phyloP scores from a whole-genome alignment of 2,888 invertebrate genomes.

The Macaria notata region DNA sequence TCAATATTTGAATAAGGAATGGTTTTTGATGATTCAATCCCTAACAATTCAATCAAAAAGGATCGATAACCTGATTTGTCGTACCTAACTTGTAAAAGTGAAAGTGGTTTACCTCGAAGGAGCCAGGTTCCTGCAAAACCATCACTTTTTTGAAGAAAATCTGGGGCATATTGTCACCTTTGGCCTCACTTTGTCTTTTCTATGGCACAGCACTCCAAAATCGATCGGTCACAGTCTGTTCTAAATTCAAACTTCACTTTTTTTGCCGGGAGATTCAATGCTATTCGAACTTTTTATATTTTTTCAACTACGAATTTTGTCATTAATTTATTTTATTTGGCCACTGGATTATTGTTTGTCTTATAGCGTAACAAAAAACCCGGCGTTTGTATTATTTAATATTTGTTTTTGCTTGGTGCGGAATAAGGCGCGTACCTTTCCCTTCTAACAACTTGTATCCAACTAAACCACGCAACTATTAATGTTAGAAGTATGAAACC shows the following conservation, averaged over 20 bases:
- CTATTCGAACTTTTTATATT: conserved; percentile 8
- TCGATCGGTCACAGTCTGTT: conserved; percentile 26
- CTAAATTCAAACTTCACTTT: conserved; percentile 32
- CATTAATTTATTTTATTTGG: conserved; percentile 6
- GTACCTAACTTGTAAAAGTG: conserved; percentile 53
- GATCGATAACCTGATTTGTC: conserved; percentile 33
- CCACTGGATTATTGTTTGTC: conserved; percentile 12
- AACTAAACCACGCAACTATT: conserved; percentile 71
- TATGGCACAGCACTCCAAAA: conserved; percentile 30
- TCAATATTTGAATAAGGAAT: background rate
- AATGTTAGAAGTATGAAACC: conserved; percentile 76
- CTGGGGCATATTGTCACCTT: conserved; percentile 74
- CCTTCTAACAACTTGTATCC: conserved; percentile 65
- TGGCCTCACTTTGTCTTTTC: conserved; percentile 37
- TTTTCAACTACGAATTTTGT: background rate
- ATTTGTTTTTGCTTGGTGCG: conserved; percentile 16
- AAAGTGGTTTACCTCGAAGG: conserved; percentile 78
- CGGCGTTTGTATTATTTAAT: conserved; percentile 20
- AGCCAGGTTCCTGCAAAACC: conserved; percentile 71
- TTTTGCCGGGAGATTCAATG: conserved; percentile 14
- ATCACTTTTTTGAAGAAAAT: conserved; percentile 81
- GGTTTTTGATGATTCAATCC: conserved; percentile 14
- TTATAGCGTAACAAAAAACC: conserved; percentile 12
- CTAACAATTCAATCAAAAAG: conserved; percentile 26
- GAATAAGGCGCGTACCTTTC: conserved; percentile 59